Base-by-base conservation (phyloP, 30 jellyfish, hydroid and myxozoan species). In the Turritopsis dohrnii region DNA sequence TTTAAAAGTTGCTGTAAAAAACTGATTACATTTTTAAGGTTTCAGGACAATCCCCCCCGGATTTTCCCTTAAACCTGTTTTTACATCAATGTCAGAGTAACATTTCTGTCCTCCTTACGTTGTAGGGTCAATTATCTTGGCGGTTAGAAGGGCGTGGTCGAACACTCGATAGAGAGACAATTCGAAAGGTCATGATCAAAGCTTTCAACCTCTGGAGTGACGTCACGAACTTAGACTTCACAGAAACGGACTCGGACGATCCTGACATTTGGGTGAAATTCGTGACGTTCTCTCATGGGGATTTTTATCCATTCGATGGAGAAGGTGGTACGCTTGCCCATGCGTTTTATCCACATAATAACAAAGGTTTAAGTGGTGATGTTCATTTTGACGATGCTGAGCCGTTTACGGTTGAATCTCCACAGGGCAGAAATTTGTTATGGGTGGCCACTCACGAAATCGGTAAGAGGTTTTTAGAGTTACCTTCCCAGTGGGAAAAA, bases 381-480 rank as follows among this genome's bases (percentile, higher is more conserved):
- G 92, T 90, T 22, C 97, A 90, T 54, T 90, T 90, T 73, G 97
- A 90, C 54, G 94, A 86, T 65, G 88, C 31, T 75, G 96, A 89
- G 54, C 52, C 66, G 20, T 89, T 7, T 71, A 85, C 76, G 29
- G 75, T 76, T 27, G 83, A 79, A 1, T 81, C 69, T 22, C 79
- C 90, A 31, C 41, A 84, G 3, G 92, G 92, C 0, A 81, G 89
- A 19, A 90, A 89, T 52, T 83, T 89, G 7, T 83, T 89, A 1
- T 89, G 96, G 96, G 94, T 89, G 19, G 96, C 96, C 79, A 77
- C 87, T 21, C 96, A 89, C 54, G 96, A 89, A 52, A 66, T 89
- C 9, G 96, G 83, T 74, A 74, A 41, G 60, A 5, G 5, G 60
- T 41, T 41, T n/a, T n/a, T n/a, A n/a, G n/a, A n/a, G n/a, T n/a